phyloP scores from a whole-genome alignment of 2,113 vertebrate genomes.

The Sorex fumeus region DNA sequence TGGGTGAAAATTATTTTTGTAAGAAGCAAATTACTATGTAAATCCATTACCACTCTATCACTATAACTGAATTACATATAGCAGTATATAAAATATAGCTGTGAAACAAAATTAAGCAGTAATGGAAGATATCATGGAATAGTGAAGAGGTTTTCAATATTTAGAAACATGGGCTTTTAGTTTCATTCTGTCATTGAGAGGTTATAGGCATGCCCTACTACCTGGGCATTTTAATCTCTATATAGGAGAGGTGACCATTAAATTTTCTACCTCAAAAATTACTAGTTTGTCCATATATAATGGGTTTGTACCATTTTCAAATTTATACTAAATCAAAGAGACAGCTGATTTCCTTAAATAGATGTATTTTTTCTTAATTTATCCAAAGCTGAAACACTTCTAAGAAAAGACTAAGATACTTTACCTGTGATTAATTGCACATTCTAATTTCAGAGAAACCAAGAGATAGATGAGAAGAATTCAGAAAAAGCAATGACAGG shows the following conservation, averaged over 20 bases:
- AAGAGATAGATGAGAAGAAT: neutral
- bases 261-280: neutral
- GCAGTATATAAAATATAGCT: neutral
- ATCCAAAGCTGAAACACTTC: neutral
- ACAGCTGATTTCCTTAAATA: neutral
- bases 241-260: neutral
- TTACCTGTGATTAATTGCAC: neutral
- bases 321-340: neutral
- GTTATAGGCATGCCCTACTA: neutral
- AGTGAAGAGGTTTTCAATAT: neutral
- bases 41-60: neutral
- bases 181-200: neutral
- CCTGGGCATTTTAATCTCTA: neutral
- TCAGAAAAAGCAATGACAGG: neutral
- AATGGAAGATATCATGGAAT: neutral
- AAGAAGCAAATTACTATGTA: neutral
- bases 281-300: neutral
- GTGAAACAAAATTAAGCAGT: neutral
- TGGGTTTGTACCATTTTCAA: neutral
- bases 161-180: neutral
- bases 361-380: neutral
- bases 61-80: neutral
- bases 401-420: neutral
- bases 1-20: constrained; percentile 40
- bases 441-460: neutral